Evolutionary conservation across 2,113 vertebrate species (phyloP), one percentile per base, ranked within the genome.

Genomic region (Argyrosomus japonicus): DNA sequence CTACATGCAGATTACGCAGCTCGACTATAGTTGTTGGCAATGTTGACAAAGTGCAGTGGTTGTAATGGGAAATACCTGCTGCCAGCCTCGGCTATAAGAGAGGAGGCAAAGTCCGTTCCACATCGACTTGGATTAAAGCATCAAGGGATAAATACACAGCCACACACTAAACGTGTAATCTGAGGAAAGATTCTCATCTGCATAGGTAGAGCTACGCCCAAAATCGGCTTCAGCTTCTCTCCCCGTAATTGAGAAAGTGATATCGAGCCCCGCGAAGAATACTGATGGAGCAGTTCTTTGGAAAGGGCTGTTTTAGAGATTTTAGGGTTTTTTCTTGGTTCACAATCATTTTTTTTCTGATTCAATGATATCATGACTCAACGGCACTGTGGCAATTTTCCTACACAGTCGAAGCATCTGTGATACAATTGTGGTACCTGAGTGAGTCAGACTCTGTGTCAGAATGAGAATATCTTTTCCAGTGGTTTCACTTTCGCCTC

Each of bases 81-180:
- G 77, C 71, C 40, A 65, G 72, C 17, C 21, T 1, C 9, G 36
- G 56, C 68, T 54, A 45, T 29, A 45, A 63, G 25, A 82, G 43
- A 40, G 56, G 79, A 65, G 65, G 18, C 40, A 61, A 63, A 75
- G 76, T 77, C 75, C 47, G 50, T 48, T 86, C 47, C 58, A 69
- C 77, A 77, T 70, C 43, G 1, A 21, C 81, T 45, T 9, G 71
- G 86, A 91, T 91, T 89, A 85, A 80, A 71, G 75, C 58, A 54
- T 23, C 21, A 0, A 13, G 57, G 82, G 90, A 87, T 90, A 14
- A 91, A 90, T 61, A 70, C 70, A 61, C 45, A 56, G 54, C 50
- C 21, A 45, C 72, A 68, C 56, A 23, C 61, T 36, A 53, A 85
- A 90, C 72, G 27, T 85, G 81, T 88, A 89, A 93, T 93, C 86